phyloP scores from a whole-genome alignment of 2,113 vertebrate species.

The Plestiodon gilberti region DNA sequence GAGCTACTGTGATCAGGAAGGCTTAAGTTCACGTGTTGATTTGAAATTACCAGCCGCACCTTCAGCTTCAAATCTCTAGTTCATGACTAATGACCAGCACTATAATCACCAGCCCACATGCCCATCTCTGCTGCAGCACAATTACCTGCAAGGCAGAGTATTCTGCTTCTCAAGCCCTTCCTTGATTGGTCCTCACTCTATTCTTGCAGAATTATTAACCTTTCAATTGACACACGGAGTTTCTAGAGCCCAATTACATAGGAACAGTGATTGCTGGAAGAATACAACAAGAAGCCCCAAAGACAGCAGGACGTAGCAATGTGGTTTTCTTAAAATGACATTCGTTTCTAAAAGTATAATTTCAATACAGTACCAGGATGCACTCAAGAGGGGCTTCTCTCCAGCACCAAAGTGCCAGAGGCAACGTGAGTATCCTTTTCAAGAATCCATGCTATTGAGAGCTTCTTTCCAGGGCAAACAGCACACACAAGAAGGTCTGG shows the following conservation, averaged over 20 bases:
- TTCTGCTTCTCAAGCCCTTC: neutral
- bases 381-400: neutral
- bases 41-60: neutral
- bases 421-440: neutral
- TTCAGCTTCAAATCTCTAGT: neutral
- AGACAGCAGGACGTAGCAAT: neutral
- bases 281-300: neutral
- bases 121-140: neutral
- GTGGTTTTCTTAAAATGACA: too few species aligned
- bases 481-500: too few species aligned
- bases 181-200: neutral
- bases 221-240: neutral
- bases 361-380: neutral
- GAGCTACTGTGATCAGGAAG: neutral
- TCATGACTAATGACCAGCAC: neutral
- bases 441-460: neutral
- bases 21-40: neutral
- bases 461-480: too few species aligned
- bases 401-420: too few species aligned
- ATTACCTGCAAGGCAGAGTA: neutral
- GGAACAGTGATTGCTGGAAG: neutral
- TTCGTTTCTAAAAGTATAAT: neutral
- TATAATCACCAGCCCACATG: neutral
- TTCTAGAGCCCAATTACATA: neutral
- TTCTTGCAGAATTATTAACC: constrained; percentile 1